Conservation (phyloP, 2,797 vertebrate genomes). For the Delichon dasypus region DNA sequence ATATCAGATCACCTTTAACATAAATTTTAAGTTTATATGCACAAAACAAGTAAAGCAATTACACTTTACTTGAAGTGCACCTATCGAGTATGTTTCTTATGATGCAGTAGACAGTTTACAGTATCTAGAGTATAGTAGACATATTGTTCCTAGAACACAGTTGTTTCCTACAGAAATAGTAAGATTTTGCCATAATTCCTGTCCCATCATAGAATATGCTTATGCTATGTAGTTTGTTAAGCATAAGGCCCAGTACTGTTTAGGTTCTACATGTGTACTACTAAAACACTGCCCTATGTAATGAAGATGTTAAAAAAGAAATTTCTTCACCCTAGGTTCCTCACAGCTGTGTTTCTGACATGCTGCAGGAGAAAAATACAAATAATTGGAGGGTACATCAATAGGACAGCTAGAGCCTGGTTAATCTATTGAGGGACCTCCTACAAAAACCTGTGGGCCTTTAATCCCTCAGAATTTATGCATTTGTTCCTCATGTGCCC, state of each 20-base stretch:
- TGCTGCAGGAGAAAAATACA: not conserved
- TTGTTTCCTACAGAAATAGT: not conserved
- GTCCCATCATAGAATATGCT: not conserved
- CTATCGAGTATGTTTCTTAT: not conserved
- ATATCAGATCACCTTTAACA: not conserved
- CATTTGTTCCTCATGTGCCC: not conserved
- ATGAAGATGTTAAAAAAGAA: not conserved
- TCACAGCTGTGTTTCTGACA: not conserved
- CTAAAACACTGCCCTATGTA: not conserved
- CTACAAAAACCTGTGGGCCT: accelerated
- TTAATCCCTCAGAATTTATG: not conserved
- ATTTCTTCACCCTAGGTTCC: not conserved
- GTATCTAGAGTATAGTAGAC: not conserved
- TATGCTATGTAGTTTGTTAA: not conserved
- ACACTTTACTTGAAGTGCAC: not conserved
- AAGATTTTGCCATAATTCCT: not conserved
- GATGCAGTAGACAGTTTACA: not conserved
- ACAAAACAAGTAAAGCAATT: not conserved
- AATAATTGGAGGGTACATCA: not conserved
- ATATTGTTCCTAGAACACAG: not conserved
- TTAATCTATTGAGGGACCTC: not conserved
- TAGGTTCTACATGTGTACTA: not conserved
- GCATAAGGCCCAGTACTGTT: not conserved
- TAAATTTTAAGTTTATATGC: not conserved
- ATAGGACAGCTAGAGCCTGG: not conserved